Evolutionary conservation across 2,888 invertebrate species (phyloP).

Genomic region (Bombylius major): DNA sequence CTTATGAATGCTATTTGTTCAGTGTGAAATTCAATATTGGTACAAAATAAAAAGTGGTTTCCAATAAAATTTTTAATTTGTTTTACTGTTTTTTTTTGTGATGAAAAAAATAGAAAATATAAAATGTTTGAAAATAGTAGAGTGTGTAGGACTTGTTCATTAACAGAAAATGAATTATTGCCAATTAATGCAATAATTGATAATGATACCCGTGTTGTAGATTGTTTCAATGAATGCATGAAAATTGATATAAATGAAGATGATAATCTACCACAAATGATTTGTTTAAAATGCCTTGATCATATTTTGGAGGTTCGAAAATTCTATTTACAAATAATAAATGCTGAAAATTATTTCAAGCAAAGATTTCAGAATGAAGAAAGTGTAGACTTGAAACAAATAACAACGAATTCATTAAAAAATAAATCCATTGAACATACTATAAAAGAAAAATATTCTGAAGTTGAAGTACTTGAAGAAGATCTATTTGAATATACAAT

Average conservation of each 20-base stretch:
- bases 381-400: no score
- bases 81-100: no score
- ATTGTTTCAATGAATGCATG: constrained; percentile 1
- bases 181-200: neutral
- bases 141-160: constrained; percentile 1
- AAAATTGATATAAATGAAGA: neutral
- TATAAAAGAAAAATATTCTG: no score
- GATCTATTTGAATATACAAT: neutral
- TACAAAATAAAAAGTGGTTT: no score
- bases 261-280: constrained; percentile 3
- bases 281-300: constrained; percentile 4
- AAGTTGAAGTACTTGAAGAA: neutral
- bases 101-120: no score
- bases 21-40: no score
- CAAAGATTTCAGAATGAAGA: neutral
- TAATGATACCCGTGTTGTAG: neutral
- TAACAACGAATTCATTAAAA: no score
- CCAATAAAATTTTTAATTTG: no score
- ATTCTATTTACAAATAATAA: constrained; percentile 3
- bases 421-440: no score
- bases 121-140: neutral
- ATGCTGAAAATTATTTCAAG: neutral
- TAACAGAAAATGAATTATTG: neutral
- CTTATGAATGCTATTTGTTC: no score
- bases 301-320: neutral